These are phyloP conservation scores for Brenthis ino DNA, from an alignment of 2,888 invertebrate genomes.

Conservation along the genomic window DNA sequence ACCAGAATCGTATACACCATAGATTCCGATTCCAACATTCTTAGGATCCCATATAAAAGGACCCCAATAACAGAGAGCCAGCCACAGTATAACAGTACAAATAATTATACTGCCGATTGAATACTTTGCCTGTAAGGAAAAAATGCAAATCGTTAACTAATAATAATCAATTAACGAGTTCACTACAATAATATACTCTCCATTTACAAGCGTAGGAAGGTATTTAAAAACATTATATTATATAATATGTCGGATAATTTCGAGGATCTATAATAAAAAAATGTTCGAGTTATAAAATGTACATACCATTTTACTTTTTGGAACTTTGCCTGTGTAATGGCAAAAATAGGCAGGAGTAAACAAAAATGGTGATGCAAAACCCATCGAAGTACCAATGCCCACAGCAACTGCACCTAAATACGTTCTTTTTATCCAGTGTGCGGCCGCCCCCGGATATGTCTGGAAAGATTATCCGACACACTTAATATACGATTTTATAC, in stretches of 20 bases:
- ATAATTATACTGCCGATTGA: constrained; percentile 48
- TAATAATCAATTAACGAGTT: too few species aligned
- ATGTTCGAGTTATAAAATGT: background rate
- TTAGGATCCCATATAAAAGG: constrained; percentile 45
- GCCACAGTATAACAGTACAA: constrained; percentile 47
- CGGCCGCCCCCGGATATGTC: constrained; percentile 33
- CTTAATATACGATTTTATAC: too few species aligned
- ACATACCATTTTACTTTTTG: constrained; percentile 55
- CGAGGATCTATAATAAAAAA: background rate
- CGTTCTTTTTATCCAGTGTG: constrained; percentile 46
- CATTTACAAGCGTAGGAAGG: too few species aligned
- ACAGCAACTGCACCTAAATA: constrained; percentile 54
- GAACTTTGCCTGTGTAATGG: constrained; percentile 57
- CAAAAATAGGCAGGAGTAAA: constrained; percentile 62
- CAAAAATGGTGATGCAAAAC: constrained; percentile 57
- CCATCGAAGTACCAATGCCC: constrained; percentile 55
- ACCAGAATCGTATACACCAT: background rate
- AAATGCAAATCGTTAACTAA: constrained; percentile 1
- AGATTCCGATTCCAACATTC: constrained; percentile 38
- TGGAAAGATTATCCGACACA: constrained; percentile 17
- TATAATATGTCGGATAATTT: background rate
- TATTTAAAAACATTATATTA: background rate
- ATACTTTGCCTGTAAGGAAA: constrained; percentile 50
- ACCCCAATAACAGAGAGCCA: constrained; percentile 44
- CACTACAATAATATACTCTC: too few species aligned